Percentiles rank a stretch among this genome's conserved stretches.
phyloP scores from a whole-genome alignment of 2,797 vertebrate species.

The Oreochromis grahami region DNA sequence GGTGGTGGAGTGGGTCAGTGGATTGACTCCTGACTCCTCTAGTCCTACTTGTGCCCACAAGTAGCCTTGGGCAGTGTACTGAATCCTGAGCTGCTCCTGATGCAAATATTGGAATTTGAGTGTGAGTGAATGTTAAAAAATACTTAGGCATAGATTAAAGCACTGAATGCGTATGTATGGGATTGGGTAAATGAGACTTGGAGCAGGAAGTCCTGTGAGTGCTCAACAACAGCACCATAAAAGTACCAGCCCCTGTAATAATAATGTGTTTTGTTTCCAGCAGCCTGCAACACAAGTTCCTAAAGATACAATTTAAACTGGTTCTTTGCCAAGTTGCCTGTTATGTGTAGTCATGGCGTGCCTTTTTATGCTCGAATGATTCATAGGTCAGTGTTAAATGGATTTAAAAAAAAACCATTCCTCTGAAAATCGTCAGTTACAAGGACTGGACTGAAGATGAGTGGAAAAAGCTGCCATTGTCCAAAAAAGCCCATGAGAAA shows the following conservation, averaged over 20 bases:
- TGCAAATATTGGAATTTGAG: neutral
- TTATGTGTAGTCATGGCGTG: neutral
- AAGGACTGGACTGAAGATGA: neutral
- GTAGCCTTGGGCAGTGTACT: neutral
- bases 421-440: neutral
- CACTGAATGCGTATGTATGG: neutral
- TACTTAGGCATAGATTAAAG: neutral
- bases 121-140: neutral
- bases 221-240: neutral
- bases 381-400: neutral
- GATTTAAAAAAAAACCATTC: neutral
- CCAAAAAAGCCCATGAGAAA: neutral
- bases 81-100: neutral
- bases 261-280: neutral
- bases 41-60: neutral
- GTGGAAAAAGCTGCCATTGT: neutral
- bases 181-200: neutral
- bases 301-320: neutral
- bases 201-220: neutral
- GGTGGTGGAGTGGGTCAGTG: neutral
- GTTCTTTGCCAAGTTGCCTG: neutral
- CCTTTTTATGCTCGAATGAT: rapidly evolving
- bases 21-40: neutral
- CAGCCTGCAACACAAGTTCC: neutral
- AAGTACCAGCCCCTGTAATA: neutral